These are phyloP conservation scores for Nannospalax galili DNA, from an alignment of 2,113 vertebrate genomes.

Conservation along the genomic window DNA sequence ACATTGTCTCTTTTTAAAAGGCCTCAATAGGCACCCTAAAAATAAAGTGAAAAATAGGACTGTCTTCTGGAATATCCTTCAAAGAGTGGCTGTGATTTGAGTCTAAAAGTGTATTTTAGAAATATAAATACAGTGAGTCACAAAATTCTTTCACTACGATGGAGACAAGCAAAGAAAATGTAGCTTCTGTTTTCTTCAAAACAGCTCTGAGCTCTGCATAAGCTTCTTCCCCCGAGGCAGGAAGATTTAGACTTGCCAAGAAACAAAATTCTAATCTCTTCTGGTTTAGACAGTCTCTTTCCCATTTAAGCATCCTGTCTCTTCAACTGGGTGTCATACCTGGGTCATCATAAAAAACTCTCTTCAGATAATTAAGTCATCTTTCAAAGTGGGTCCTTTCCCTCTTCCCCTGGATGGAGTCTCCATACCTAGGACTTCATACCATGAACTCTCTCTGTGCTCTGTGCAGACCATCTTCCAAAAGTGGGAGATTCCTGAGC, in stretches of 20 bases:
- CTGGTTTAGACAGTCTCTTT: slow-evolving; percentile 1
- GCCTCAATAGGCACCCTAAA: not conserved
- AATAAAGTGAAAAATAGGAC: not conserved
- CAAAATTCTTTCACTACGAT: slow-evolving; percentile 27
- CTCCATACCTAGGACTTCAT: too few species aligned
- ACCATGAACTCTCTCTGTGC: not conserved
- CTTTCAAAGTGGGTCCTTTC: not conserved
- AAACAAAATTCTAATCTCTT: not conserved
- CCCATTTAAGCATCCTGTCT: not conserved
- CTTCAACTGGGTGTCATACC: not conserved
- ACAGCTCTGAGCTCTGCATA: not conserved
- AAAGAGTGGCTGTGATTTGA: not conserved
- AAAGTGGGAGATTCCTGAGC: not conserved
- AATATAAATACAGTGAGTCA: not conserved
- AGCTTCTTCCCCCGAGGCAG: not conserved
- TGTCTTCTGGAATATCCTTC: not conserved
- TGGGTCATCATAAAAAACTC: not conserved
- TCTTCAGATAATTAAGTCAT: not conserved
- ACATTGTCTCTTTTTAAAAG: slow-evolving; percentile 31
- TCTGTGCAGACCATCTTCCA: not conserved
- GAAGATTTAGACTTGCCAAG: not conserved
- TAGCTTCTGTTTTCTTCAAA: slow-evolving; percentile 33
- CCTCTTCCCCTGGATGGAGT: not conserved
- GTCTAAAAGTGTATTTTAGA: slow-evolving; percentile 23
- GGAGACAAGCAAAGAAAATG: not conserved